Evolutionary conservation across 2,888 invertebrate genomes (phyloP).

Genomic region (Plagiodera versicolora): DNA sequence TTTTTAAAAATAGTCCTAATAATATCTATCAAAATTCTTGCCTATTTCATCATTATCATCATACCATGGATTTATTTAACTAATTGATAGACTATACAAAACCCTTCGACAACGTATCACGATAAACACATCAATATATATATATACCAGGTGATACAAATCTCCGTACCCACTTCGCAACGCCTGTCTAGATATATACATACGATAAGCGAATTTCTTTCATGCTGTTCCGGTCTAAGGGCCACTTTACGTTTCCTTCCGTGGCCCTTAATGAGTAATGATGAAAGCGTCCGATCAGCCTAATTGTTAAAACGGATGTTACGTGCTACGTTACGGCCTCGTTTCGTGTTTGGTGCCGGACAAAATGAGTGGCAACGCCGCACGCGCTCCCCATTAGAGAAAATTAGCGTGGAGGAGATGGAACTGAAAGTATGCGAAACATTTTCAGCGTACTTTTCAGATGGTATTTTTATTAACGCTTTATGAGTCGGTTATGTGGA

Average conservation of each 20-base stretch:
- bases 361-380: constrained; percentile 18
- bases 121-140: background rate
- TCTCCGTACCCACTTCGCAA: constrained; percentile 2
- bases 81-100: too few species aligned
- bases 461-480: too few species aligned
- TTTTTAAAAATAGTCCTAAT: too few species aligned
- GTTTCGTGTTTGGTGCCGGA: constrained; percentile 25
- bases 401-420: constrained; percentile 30
- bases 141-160: background rate
- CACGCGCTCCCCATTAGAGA: constrained; percentile 34
- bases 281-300: constrained; percentile 47
- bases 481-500: too few species aligned
- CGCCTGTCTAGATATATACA: constrained; percentile 18
- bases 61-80: too few species aligned
- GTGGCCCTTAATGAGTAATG: constrained; percentile 50
- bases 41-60: too few species aligned
- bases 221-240: constrained; percentile 34
- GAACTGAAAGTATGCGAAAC: constrained; percentile 3
- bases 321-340: constrained; percentile 41
- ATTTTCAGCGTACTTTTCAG: too few species aligned
- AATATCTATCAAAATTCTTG: too few species aligned
- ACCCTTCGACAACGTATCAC: too few species aligned
- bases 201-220: constrained; percentile 48
- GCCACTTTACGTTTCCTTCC: constrained; percentile 57
- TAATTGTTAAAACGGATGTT: constrained; percentile 54